These are phyloP conservation scores for Hemicordylus capensis DNA, from an alignment of 2,113 vertebrate species.

Conservation along the genomic window DNA sequence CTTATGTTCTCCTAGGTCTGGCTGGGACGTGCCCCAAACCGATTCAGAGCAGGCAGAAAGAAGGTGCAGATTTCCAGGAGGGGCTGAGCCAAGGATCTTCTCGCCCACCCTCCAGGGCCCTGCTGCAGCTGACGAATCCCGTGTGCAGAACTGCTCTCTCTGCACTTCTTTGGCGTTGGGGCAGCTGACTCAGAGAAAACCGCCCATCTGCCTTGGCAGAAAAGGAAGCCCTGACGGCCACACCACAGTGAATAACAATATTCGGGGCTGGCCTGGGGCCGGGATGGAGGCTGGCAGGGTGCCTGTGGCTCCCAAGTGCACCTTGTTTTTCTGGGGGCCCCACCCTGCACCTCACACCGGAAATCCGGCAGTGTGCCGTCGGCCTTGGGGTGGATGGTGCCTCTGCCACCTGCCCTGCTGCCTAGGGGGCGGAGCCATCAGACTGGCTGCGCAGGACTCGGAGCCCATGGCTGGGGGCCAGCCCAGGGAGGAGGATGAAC, in stretches of 20 bases:
- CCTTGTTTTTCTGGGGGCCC: background rate
- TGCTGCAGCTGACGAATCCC: no score
- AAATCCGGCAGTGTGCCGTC: background rate
- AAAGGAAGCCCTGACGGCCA: background rate
- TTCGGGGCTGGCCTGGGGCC: background rate
- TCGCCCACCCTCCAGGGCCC: no score
- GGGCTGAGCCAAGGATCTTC: no score
- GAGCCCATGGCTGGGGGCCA: background rate
- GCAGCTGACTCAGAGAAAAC: background rate
- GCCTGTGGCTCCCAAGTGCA: background rate
- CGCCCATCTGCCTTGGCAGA: background rate
- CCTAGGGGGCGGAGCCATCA: background rate
- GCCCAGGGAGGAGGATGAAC: background rate
- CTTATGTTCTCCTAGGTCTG: no score
- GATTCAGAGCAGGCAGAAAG: no score
- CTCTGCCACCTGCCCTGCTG: background rate
- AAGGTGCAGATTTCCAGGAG: no score
- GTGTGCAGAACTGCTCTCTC: no score
- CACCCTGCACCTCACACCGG: background rate
- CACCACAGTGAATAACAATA: background rate
- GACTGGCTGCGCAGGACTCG: background rate
- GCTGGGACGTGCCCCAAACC: no score
- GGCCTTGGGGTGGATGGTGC: background rate
- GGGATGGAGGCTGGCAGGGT: background rate
- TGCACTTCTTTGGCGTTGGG: background rate